Base-by-base conservation (phyloP, 1,140 invertebrate genomes). In the Drosophila yakuba region DNA sequence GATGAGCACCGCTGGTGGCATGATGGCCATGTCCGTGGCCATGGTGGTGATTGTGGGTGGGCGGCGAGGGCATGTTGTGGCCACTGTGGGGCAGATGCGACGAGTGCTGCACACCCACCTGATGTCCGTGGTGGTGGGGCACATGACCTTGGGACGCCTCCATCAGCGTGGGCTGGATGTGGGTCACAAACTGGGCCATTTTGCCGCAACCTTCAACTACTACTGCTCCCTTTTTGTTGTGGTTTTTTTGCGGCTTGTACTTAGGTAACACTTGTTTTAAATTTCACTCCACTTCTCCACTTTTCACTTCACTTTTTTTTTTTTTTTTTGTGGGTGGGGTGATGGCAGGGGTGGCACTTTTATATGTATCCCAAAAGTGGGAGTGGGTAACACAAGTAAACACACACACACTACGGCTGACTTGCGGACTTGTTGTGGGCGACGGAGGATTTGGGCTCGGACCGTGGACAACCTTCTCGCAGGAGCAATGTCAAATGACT, bases 151-250 rank as follows among this genome's bases (percentile, higher is more conserved):
- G 93, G 35, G 93, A 93, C 15, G 93, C 92, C 80, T 94, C 94
- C 84, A 94, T 74, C 88, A 94, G 76, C 32, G 94, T 94, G 32
- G 94, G 93, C 84, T 94, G 94, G 74, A 94, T 94, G 80, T 94
- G 94, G 45, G 94, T 94, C 55, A 94, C 93, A 74, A 94, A 94
- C 86, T 94, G 94, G 44, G 94, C 94, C 94, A 94, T 84, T 59
- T 74, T 50, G 43, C 48, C 36, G 48, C 44, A 54, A 51, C 62
- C 35, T 62, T 72, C 44, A 67, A 64, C 57, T 11, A 64, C 57
- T 11, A 38, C 17, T 41, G 45, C 15, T 75, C 10, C 35, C 38
- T 60, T 47, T 45, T 50, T 75, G 8, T 56, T 32, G 14, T 28
- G n/a, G 25, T 36, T 51, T 35, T 5, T 50, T 17, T 50, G 5